phyloP scores from a whole-genome alignment of 2,888 invertebrate species.

The Mythimna loreyi region DNA sequence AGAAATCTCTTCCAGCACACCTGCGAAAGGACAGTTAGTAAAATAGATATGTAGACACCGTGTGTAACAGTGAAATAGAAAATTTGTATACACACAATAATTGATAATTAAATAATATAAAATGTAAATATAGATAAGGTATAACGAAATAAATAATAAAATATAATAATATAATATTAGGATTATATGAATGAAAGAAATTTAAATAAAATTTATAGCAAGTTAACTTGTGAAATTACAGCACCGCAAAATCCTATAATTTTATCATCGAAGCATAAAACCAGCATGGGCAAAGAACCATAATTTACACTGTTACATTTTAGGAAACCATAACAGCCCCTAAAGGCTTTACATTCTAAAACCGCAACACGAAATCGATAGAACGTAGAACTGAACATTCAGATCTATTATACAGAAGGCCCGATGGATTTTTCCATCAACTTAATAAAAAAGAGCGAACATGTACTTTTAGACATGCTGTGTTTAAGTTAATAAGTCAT shows the following conservation, averaged over 20 bases:
- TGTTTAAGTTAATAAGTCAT: too few relatives aligned
- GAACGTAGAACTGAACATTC: conserved; percentile 1
- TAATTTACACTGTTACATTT: conserved; percentile 26
- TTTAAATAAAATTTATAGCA: background rate
- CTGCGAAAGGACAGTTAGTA: too few relatives aligned
- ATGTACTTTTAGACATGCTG: too few relatives aligned
- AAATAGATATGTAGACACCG: too few relatives aligned
- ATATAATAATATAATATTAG: too few relatives aligned
- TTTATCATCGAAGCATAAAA: background rate
- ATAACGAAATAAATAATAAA: too few relatives aligned
- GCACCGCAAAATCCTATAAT: background rate
- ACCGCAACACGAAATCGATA: conserved; percentile 57
- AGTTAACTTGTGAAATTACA: background rate
- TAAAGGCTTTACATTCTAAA: conserved; percentile 42
- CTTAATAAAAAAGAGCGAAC: too few relatives aligned
- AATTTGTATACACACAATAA: too few relatives aligned
- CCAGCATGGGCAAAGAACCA: background rate
- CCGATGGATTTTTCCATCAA: background rate
- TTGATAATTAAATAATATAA: too few relatives aligned
- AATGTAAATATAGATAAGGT: too few relatives aligned
- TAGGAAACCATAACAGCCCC: conserved; percentile 43
- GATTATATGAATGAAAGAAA: background rate
- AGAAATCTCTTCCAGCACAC: too few relatives aligned
- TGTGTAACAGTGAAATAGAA: too few relatives aligned
- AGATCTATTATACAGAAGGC: conserved; percentile 25